phyloP scores from a whole-genome alignment of 2,888 invertebrate genomes.

The Callinectes sapidus region DNA sequence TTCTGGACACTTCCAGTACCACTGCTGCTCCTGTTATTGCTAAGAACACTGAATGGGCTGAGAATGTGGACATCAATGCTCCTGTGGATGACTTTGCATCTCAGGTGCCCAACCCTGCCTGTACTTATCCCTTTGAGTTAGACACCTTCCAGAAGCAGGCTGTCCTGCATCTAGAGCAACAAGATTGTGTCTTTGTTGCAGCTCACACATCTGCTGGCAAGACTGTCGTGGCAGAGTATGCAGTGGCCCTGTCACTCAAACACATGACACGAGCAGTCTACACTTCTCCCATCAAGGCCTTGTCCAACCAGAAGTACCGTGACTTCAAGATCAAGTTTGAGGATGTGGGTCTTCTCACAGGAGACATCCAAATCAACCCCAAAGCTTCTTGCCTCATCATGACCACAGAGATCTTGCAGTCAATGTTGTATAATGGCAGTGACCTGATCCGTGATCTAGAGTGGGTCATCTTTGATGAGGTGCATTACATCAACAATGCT shows the following conservation, averaged over 20 bases:
- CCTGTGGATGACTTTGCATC: conserved; percentile 89
- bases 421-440: conserved; percentile 95
- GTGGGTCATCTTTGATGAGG: conserved; percentile 99
- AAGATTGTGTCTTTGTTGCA: conserved; percentile 97
- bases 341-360: conserved; percentile 94
- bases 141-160: conserved; percentile 99
- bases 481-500: conserved; percentile 98
- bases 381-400: conserved; percentile 97
- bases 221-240: conserved; percentile 99
- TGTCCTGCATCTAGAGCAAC: conserved; percentile 93
- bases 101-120: conserved; percentile 88
- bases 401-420: conserved; percentile 98
- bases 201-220: conserved; percentile 99
- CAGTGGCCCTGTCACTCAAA: conserved; percentile 94
- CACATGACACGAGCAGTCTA: conserved; percentile 96
- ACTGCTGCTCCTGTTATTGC: conserved; percentile 77
- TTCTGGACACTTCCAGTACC: conserved; percentile 81
- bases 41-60: conserved; percentile 85
- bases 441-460: conserved; percentile 97
- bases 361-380: conserved; percentile 96
- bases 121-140: conserved; percentile 91
- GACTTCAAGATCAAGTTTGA: conserved; percentile 94
- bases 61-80: conserved; percentile 87
- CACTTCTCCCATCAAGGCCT: conserved; percentile 98
- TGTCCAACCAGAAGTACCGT: conserved; percentile 98